Evolutionary conservation across 2,888 invertebrate species (phyloP), one percentile per base, ranked within the genome.

Genomic region (Neoscelio sp.): DNA sequence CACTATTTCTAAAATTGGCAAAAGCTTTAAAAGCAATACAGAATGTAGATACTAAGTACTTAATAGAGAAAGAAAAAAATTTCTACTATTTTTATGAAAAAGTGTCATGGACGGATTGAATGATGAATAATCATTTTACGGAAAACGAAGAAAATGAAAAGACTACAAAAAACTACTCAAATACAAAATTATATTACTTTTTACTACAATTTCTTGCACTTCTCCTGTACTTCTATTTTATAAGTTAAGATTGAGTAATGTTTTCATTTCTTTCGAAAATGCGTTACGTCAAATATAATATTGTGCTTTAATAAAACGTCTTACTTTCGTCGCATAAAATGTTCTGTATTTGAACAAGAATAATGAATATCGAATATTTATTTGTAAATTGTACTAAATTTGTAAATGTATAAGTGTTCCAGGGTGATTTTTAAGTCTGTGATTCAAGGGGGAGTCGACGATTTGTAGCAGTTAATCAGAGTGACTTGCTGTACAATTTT

Each of bases 61-160:
- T 48, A n/a, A 26, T 60, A 70, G 20, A 60, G 44, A 62, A 10
- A 10, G 5, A 13, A 60, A 12, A 50, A 50, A 42, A 52, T 73
- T 64, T 54, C 28, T 64, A 73, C 73, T 73, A 73, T 73, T 73
- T 73, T 73, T 73, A 71, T 60, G 71, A 13, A n/a, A 23, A 7
- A 15, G 18, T 6, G 46, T 10, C 26, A 10, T 10, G 12, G 10
- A 23, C 23, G 12, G 20, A 44, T 38, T 0, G 23, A 17, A 10
- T 18, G 18, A 26, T 28, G 26, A 35, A 44, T 23, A 7, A 0
- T 10, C 20, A 20, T 40, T 54, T 44, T 46, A 26, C 30, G 38
- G 15, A 38, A 38, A 38, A 38, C 15, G 15, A 38, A 38, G 38
- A 38, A 38, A 38, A 23, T 4, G 23, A 7, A 26, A 26, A 26